phyloP scores from a whole-genome alignment of 2,888 invertebrate genomes.

The Leptinotarsa haldemani region DNA sequence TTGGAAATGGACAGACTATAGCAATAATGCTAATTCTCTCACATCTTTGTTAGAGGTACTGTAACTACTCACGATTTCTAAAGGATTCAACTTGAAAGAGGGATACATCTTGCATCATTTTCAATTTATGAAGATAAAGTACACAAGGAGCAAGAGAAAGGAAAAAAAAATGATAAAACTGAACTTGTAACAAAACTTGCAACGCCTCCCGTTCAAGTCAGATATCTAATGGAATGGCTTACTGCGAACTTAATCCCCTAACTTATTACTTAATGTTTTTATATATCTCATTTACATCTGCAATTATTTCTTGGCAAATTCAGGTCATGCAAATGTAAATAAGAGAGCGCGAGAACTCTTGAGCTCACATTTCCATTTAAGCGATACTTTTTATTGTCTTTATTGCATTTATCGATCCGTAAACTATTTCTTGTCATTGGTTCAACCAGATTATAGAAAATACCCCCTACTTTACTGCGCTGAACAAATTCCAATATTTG shows the following conservation, averaged over 20 bases:
- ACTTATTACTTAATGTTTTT: not conserved
- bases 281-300: not conserved
- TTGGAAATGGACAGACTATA: no score
- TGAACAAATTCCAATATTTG: not conserved
- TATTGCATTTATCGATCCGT: conserved; percentile 1
- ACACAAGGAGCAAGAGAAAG: no score
- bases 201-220: not conserved
- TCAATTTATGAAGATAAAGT: no score
- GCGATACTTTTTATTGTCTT: conserved; percentile 1
- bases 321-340: not conserved
- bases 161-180: no score
- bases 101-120: no score
- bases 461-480: not conserved
- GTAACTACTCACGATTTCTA: no score
- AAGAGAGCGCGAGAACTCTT: not conserved
- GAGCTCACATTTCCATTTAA: not conserved
- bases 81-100: no score
- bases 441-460: conserved; percentile 1
- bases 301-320: conserved; percentile 1
- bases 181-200: no score
- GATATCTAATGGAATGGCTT: not conserved
- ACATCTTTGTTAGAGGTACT: not conserved
- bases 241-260: not conserved
- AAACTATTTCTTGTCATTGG: conserved; percentile 1
- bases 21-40: no score